Evolutionary conservation across 1,140 invertebrate species (phyloP).

Genomic region (Drosophila chauvacae): DNA sequence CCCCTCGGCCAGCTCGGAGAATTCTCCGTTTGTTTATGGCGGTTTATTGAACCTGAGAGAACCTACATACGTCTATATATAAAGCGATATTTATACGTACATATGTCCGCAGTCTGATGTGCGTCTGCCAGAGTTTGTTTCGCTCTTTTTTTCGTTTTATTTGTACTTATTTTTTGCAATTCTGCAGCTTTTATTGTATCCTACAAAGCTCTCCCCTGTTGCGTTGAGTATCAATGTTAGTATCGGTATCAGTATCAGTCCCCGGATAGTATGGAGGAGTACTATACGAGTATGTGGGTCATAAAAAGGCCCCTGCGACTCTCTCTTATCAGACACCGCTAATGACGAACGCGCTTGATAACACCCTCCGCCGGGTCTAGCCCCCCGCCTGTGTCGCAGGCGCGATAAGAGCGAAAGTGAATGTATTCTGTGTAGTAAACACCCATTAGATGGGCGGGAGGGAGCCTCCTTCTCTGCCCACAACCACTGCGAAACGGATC

Average conservation of each 20-base stretch:
- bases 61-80: constrained; percentile 50
- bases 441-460: constrained; percentile 1
- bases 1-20: background rate
- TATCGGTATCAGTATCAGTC: constrained; percentile 2
- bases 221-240: background rate
- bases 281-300: constrained; percentile 35
- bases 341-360: constrained; percentile 46
- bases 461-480: no score
- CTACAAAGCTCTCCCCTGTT: background rate
- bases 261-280: background rate
- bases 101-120: constrained; percentile 26
- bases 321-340: constrained; percentile 35
- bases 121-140: constrained; percentile 15
- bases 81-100: constrained; percentile 10
- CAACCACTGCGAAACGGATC: background rate
- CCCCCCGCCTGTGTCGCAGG: background rate
- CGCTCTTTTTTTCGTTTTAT: background rate
- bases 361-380: background rate
- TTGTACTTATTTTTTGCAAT: constrained; percentile 15
- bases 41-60: constrained; percentile 72
- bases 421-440: constrained; percentile 16
- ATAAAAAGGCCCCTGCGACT: constrained; percentile 23
- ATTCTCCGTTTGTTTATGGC: constrained; percentile 37
- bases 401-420: constrained; percentile 51
- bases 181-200: constrained; percentile 5